A percentile compares a stretch with the other conserved stretches of the same genome.
phyloP scores from a whole-genome alignment of 2,113 vertebrate species.

The Rafetus swinhoei region DNA sequence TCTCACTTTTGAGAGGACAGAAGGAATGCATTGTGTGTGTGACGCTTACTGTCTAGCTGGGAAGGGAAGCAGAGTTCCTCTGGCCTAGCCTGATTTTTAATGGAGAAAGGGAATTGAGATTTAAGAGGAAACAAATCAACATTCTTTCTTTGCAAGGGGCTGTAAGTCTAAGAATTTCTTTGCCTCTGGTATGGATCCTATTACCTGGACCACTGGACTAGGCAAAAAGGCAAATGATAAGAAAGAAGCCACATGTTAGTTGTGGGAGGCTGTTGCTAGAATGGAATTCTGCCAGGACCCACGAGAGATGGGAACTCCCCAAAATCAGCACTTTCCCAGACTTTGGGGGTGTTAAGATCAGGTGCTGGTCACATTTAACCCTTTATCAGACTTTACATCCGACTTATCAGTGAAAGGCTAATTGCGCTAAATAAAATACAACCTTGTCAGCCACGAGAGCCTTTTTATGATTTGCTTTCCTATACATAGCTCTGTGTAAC shows the following conservation, averaged over 20 bases:
- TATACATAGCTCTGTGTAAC: background rate
- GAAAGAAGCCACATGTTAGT: background rate
- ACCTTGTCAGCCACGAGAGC: background rate
- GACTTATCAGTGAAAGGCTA: background rate
- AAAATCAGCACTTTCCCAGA: background rate
- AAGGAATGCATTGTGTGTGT: background rate
- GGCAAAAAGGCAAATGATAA: background rate
- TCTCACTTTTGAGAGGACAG: too few species aligned
- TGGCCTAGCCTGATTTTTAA: constrained; percentile 13
- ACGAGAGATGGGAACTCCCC: background rate
- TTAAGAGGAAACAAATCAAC: constrained; percentile 15
- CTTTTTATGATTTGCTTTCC: constrained; percentile 9
- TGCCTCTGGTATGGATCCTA: background rate
- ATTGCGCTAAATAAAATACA: constrained; percentile 14
- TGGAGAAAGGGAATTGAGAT: background rate
- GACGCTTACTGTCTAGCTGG: background rate
- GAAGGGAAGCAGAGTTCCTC: constrained; percentile 11
- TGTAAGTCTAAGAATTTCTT: background rate
- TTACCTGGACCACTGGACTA: background rate
- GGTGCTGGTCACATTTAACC: background rate
- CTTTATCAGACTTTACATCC: background rate
- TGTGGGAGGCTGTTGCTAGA: background rate
- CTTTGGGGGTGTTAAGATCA: background rate
- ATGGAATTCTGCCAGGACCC: background rate
- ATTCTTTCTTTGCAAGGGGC: background rate